Percentiles rank a stretch among this genome's conserved stretches.
phyloP scores from a whole-genome alignment of 2,888 invertebrate genomes.

The Charanyca ferruginea region DNA sequence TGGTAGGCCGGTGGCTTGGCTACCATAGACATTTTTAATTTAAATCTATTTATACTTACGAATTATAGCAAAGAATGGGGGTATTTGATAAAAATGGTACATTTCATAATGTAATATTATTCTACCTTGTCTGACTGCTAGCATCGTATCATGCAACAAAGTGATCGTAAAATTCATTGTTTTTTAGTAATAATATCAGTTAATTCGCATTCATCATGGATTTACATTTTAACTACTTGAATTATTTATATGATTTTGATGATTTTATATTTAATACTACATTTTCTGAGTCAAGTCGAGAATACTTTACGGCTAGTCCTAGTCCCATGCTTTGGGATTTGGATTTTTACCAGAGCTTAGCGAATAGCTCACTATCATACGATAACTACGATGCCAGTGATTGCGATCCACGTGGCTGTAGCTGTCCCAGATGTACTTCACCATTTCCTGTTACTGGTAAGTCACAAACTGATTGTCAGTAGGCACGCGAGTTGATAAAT shows the following conservation, averaged over 20 bases:
- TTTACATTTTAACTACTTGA: not conserved
- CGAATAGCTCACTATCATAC: not conserved
- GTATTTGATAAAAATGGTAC: not conserved
- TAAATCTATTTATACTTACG: not conserved
- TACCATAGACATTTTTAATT: no score
- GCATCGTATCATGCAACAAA: not conserved
- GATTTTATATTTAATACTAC: not conserved
- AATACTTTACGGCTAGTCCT: not conserved
- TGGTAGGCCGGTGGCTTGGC: no score
- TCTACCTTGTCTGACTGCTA: not conserved
- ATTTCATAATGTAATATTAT: not conserved
- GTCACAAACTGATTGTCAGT: not conserved
- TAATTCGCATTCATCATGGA: not conserved
- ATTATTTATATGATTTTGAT: constrained; percentile 8
- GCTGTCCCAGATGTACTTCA: not conserved
- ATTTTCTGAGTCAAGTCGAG: not conserved
- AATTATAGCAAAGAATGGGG: not conserved
- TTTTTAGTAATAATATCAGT: not conserved
- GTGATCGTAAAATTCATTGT: not conserved
- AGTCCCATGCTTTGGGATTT: constrained; percentile 4
- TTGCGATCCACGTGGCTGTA: not conserved
- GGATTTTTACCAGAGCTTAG: not conserved
- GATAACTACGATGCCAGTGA: no score
- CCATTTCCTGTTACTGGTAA: constrained; percentile 4
- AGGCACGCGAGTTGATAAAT: not conserved